Percentiles rank a stretch among this genome's conserved stretches.
phyloP scores from a whole-genome alignment of 2,888 invertebrate species.

The Trissonchulus sp. region DNA sequence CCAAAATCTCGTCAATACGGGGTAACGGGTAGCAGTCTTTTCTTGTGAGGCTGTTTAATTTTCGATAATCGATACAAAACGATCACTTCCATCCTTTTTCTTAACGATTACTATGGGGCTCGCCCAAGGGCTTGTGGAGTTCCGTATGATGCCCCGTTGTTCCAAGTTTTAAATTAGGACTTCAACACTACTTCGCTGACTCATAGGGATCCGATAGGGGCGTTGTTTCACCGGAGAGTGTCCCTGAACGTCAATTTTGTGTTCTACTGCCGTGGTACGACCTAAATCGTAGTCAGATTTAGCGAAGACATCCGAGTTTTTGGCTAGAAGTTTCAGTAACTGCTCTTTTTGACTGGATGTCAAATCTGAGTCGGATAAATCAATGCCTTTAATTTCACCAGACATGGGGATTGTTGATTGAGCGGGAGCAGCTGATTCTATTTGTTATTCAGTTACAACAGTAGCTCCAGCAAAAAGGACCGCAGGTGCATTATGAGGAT shows the following conservation, averaged over 20 bases:
- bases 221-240: not conserved
- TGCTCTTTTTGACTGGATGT: not conserved
- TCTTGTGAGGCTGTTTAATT: slow-evolving; percentile 1
- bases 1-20: slow-evolving; percentile 7
- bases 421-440: too few species aligned
- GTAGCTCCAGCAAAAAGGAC: too few species aligned
- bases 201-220: not conserved
- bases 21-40: slow-evolving; percentile 24
- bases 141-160: not conserved
- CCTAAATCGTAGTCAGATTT: not conserved
- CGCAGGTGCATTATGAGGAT: too few species aligned
- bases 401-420: too few species aligned
- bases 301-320: slow-evolving; percentile 5
- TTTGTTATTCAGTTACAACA: too few species aligned
- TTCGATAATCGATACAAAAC: slow-evolving; percentile 12
- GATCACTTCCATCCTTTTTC: slow-evolving; percentile 8
- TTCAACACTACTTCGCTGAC: not conserved
- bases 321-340: not conserved
- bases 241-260: not conserved
- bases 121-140: not conserved
- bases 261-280: not conserved
- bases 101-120: slow-evolving; percentile 1
- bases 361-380: too few species aligned
- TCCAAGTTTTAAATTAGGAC: not conserved
- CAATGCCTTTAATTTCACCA: too few species aligned